Evolutionary conservation across 1,140 invertebrate species (phyloP).

Genomic region (Drosophila kepulauana): DNA sequence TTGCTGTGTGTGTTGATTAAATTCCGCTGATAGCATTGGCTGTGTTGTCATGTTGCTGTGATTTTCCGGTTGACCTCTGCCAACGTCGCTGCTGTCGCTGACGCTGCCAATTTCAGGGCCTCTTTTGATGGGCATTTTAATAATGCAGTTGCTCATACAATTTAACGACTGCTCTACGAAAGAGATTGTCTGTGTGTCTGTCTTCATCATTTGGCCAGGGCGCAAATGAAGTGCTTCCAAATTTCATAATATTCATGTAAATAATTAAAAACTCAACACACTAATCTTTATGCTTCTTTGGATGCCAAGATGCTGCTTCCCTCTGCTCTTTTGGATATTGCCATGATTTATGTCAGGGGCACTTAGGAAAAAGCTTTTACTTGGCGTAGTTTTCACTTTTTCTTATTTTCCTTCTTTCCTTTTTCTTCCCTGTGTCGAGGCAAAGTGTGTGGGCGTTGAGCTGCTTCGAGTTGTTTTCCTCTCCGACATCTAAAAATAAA

Average conservation of each 20-base stretch:
- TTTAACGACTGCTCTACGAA: constrained; percentile 36
- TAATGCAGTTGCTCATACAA: constrained; percentile 63
- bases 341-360: constrained; percentile 77
- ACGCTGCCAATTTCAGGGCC: constrained; percentile 50
- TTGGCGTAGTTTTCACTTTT: constrained; percentile 49
- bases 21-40: constrained; percentile 71
- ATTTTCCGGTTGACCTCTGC: constrained; percentile 75
- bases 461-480: constrained; percentile 28
- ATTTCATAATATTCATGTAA: constrained; percentile 65
- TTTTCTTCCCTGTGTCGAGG: background rate
- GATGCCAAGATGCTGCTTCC: too few species aligned
- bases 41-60: constrained; percentile 65
- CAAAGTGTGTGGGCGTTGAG: constrained; percentile 5
- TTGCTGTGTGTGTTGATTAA: constrained; percentile 61
- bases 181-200: background rate
- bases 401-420: background rate
- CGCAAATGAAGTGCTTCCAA: constrained; percentile 57
- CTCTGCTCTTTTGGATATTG: constrained; percentile 5
- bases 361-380: constrained; percentile 68
- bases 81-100: constrained; percentile 14
- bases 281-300: constrained; percentile 40
- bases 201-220: constrained; percentile 39
- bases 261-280: constrained; percentile 68
- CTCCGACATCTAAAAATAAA: constrained; percentile 28
- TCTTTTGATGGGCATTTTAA: constrained; percentile 74